A percentile compares a stretch with the other conserved stretches of the same genome.
These are phyloP conservation scores for Lutraria lutraria DNA, from an alignment of 2,888 invertebrate genomes.

Conservation along the genomic window DNA sequence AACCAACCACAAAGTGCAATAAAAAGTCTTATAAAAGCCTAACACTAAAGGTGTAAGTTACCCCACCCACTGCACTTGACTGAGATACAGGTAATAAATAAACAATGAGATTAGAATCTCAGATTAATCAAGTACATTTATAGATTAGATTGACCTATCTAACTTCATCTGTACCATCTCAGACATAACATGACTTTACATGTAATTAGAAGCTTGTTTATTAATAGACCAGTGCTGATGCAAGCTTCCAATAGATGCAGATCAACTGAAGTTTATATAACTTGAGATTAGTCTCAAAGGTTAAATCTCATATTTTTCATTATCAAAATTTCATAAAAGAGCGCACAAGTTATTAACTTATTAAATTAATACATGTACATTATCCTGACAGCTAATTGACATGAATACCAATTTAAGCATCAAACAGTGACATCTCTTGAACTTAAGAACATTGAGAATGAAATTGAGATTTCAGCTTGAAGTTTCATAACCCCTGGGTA, in stretches of 20 bases:
- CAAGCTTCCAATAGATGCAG: background rate
- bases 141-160: background rate
- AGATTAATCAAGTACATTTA: background rate
- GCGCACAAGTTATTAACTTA: too few relatives aligned
- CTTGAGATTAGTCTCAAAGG: too few relatives aligned
- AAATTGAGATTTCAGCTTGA: too few relatives aligned
- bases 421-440: too few relatives aligned
- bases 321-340: too few relatives aligned
- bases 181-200: conserved; percentile 18
- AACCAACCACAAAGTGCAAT: background rate
- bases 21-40: background rate
- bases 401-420: too few relatives aligned
- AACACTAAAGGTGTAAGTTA: background rate
- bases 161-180: background rate
- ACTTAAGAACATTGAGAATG: too few relatives aligned
- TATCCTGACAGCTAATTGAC: too few relatives aligned
- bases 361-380: too few relatives aligned
- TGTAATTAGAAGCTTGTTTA: background rate
- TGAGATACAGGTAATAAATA: background rate
- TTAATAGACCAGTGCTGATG: background rate
- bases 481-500: too few relatives aligned
- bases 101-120: conserved; percentile 4
- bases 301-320: too few relatives aligned
- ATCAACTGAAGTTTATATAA: too few relatives aligned
- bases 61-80: conserved; percentile 13